Percentiles rank a stretch among this genome's conserved stretches.
Evolutionary conservation across 2,888 invertebrate species (phyloP).

Genomic region (Ellobium chinense): DNA sequence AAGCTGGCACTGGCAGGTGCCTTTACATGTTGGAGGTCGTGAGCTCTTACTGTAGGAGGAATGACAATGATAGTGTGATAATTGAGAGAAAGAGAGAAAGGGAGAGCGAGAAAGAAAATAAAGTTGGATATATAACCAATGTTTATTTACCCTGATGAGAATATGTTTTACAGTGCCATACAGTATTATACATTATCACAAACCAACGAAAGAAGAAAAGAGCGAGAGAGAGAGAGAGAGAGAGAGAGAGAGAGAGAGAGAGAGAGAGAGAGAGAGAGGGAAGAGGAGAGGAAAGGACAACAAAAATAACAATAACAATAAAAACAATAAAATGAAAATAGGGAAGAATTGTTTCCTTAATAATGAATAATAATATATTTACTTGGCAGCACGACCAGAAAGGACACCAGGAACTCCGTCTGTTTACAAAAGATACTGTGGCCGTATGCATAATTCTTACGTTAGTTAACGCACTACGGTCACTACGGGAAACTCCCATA

Average conservation of each 20-base stretch:
- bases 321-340: background rate
- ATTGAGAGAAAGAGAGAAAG: background rate
- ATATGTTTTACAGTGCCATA: no score
- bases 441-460: no score
- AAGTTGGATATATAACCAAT: no score
- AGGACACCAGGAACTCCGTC: no score
- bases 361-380: no score
- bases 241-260: constrained; percentile 1
- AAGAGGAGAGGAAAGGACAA: background rate
- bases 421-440: no score
- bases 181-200: background rate
- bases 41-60: constrained; percentile 22
- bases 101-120: background rate
- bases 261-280: background rate
- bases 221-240: constrained; percentile 5
- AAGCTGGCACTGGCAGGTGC: no score
- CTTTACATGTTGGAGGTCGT: no score
- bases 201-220: constrained; percentile 4
- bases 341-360: background rate
- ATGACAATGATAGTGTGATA: constrained; percentile 21
- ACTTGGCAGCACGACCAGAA: no score
- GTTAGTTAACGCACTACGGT: no score
- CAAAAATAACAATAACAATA: background rate
- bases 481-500: no score
- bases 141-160: no score